Conservation (phyloP, 1,140 invertebrate species). For the Penaeus japonicus region DNA sequence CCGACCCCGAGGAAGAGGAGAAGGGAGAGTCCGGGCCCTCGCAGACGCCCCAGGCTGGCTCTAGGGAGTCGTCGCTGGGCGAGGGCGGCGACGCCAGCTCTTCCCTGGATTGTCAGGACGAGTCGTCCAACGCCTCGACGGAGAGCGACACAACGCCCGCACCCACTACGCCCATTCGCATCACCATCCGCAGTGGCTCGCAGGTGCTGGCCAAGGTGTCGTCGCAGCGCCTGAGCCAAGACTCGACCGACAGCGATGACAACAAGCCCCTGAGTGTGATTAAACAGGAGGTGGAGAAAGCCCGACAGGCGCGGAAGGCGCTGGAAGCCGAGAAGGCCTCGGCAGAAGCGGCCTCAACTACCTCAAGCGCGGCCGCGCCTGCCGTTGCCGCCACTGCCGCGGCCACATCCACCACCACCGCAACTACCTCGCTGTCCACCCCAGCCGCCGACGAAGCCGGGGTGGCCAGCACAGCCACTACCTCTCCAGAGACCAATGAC, state of each 20-base stretch:
- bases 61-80: not conserved
- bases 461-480: no score
- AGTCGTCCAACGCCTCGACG: slow-evolving; percentile 30
- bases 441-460: no score
- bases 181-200: slow-evolving; percentile 77
- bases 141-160: slow-evolving; percentile 27
- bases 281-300: slow-evolving; percentile 48
- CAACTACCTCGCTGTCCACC: no score
- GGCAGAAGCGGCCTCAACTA: not conserved
- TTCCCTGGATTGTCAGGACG: slow-evolving; percentile 4
- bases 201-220: slow-evolving; percentile 71
- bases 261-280: slow-evolving; percentile 47
- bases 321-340: not conserved
- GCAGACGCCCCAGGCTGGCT: not conserved
- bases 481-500: no score
- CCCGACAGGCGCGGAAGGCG: slow-evolving; percentile 48
- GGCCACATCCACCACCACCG: no score
- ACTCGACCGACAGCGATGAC: slow-evolving; percentile 54
- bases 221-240: slow-evolving; percentile 60
- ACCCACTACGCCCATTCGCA: slow-evolving; percentile 60
- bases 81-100: slow-evolving; percentile 33
- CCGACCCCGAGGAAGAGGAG: not conserved
- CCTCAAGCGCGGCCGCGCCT: not conserved
- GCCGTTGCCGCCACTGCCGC: not conserved
- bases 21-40: not conserved